Evolutionary conservation across 1,140 invertebrate genomes (phyloP).

Genomic region (Tetragnatha versicolor): DNA sequence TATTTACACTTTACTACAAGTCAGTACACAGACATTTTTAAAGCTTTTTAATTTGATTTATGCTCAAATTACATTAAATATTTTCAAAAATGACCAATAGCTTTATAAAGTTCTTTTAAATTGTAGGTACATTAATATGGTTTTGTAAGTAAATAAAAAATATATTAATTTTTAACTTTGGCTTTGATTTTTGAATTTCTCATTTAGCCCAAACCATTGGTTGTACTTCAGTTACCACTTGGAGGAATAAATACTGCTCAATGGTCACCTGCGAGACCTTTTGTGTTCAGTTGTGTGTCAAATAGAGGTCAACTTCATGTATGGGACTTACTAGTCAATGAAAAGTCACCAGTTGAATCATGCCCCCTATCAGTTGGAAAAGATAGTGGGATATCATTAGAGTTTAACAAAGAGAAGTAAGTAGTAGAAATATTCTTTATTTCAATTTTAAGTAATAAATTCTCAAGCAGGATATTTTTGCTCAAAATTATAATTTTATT

Average conservation of each 20-base stretch:
- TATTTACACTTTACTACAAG: constrained; percentile 53
- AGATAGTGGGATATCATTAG: constrained; percentile 10
- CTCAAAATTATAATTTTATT: not conserved
- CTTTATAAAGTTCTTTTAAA: too few species aligned
- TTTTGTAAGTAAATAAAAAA: not conserved
- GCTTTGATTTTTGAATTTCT: not conserved
- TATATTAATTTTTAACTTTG: not conserved
- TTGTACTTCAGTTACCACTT: constrained; percentile 25
- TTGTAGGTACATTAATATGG: too few species aligned
- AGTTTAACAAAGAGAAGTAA: constrained; percentile 37
- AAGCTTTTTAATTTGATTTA: too few species aligned
- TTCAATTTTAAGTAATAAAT: not conserved
- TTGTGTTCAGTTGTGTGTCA: constrained; percentile 25
- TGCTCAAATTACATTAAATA: too few species aligned
- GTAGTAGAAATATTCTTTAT: not conserved
- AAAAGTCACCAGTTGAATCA: constrained; percentile 9
- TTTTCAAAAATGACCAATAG: too few species aligned
- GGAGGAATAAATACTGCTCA: constrained; percentile 23
- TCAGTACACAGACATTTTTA: too few species aligned
- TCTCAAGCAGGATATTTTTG: not conserved
- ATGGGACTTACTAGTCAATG: constrained; percentile 36
- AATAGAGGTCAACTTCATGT: constrained; percentile 35
- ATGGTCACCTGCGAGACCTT: constrained; percentile 51
- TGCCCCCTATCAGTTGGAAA: not conserved
- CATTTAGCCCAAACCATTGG: constrained; percentile 44